Evolutionary conservation across 2,888 invertebrate genomes (phyloP).

Genomic region (Lochmaea capreae): DNA sequence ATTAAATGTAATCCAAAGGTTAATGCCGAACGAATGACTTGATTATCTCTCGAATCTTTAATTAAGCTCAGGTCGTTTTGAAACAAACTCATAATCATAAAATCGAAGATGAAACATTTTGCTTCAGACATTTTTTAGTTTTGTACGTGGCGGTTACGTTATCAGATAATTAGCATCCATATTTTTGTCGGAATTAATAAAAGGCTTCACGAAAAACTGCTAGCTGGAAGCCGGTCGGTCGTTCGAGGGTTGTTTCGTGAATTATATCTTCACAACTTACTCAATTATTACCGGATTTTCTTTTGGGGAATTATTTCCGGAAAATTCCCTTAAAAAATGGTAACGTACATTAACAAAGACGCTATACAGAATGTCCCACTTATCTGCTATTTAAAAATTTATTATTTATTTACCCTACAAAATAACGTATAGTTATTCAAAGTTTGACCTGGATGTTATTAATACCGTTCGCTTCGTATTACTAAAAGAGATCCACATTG

Average conservation of each 20-base stretch:
- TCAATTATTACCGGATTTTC: constrained; percentile 3
- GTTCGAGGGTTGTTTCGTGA: not conserved
- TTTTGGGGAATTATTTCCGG: not conserved
- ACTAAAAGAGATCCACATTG: too few relatives aligned
- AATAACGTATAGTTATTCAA: too few relatives aligned
- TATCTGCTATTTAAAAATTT: too few relatives aligned
- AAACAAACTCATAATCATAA: constrained; percentile 36
- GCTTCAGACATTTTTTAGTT: constrained; percentile 22
- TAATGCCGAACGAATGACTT: constrained; percentile 34
- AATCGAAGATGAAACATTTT: constrained; percentile 38
- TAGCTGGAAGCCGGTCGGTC: too few relatives aligned
- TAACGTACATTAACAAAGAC: too few relatives aligned
- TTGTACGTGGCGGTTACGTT: constrained; percentile 21
- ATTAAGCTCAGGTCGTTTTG: constrained; percentile 32
- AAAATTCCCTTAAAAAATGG: too few relatives aligned
- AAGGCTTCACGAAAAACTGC: constrained; percentile 11
- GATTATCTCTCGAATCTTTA: constrained; percentile 40
- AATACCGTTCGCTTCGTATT: too few relatives aligned
- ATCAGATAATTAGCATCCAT: constrained; percentile 38
- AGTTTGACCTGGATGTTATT: too few relatives aligned
- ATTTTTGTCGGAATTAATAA: constrained; percentile 32
- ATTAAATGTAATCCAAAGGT: constrained; percentile 37
- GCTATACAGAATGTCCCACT: too few relatives aligned
- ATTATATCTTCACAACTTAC: constrained; percentile 1
- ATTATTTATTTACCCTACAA: too few relatives aligned